Percentiles rank a stretch among this genome's conserved stretches.
Evolutionary conservation across 2,113 vertebrate genomes (phyloP).

Genomic region (Malaclemys terrapin): DNA sequence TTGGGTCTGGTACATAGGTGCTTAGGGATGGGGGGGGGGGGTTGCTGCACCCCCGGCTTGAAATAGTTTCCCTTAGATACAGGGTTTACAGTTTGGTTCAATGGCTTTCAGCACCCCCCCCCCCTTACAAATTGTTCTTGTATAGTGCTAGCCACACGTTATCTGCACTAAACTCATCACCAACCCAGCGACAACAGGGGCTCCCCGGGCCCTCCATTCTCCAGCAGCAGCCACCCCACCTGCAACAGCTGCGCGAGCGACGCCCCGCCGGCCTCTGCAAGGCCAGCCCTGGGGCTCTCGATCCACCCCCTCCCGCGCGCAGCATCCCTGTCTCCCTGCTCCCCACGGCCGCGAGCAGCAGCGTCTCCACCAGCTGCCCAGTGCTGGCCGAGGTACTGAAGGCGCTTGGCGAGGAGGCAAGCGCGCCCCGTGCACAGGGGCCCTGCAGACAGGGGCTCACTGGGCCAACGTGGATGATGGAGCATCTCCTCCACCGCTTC

Average conservation of each 20-base stretch:
- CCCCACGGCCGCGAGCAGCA: not conserved
- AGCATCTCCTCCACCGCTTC: not conserved
- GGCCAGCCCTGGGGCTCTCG: no score
- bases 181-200: not conserved
- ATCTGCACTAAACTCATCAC: not conserved
- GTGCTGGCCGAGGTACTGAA: slow-evolving; percentile 55
- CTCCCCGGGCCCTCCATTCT: not conserved
- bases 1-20: not conserved
- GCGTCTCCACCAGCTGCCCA: not conserved
- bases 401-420: not conserved
- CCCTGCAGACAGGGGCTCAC: no score
- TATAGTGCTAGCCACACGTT: not conserved
- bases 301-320: not conserved
- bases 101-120: no score
- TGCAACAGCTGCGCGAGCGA: not conserved
- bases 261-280: not conserved
- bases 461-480: not conserved
- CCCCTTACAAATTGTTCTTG: not conserved
- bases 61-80: no score
- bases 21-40: no score
- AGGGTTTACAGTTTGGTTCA: no score
- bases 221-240: not conserved
- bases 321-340: not conserved
- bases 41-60: no score
- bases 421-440: not conserved